Percentiles rank a stretch among this genome's conserved stretches.
phyloP scores from a whole-genome alignment of 2,113 vertebrate species.

The Hylia prasina region DNA sequence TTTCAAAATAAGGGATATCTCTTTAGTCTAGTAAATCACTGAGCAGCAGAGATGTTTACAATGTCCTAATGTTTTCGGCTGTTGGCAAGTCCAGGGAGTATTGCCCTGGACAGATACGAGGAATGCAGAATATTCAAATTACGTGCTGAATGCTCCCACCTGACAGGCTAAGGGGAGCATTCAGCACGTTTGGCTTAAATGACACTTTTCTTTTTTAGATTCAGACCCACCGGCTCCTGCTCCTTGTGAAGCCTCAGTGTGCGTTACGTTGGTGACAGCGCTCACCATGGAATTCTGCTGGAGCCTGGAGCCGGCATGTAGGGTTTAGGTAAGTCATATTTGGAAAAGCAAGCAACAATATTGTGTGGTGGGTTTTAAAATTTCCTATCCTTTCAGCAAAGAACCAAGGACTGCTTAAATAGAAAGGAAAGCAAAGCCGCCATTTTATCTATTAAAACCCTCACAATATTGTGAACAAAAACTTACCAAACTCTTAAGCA shows the following conservation, averaged over 20 bases:
- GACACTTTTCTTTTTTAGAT: conserved; percentile 66
- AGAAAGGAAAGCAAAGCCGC: not conserved
- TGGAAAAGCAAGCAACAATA: conserved; percentile 46
- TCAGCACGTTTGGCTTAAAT: conserved; percentile 59
- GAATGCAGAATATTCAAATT: not conserved
- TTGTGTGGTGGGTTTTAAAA: conserved; percentile 61
- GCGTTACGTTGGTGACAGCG: conserved; percentile 54
- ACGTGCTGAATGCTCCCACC: conserved; percentile 30
- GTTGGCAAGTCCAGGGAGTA: not conserved
- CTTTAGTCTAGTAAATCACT: not conserved
- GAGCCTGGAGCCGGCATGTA: conserved; percentile 68
- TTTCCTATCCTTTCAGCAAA: not conserved
- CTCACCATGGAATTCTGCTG: conserved; percentile 65
- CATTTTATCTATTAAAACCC: conserved; percentile 40
- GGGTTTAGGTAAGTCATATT: conserved; percentile 64
- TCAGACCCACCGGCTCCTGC: conserved; percentile 66
- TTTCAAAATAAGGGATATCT: not conserved
- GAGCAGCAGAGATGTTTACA: conserved; percentile 52
- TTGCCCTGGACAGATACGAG: not conserved
- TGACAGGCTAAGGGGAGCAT: not conserved
- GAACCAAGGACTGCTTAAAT: not conserved
- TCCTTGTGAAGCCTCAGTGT: conserved; percentile 65
- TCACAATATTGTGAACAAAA: conserved; percentile 64
- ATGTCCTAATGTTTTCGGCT: conserved; percentile 59
- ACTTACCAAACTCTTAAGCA: not conserved